phyloP scores from a whole-genome alignment of 2,888 invertebrate genomes.

The Rhamnusium bicolor region DNA sequence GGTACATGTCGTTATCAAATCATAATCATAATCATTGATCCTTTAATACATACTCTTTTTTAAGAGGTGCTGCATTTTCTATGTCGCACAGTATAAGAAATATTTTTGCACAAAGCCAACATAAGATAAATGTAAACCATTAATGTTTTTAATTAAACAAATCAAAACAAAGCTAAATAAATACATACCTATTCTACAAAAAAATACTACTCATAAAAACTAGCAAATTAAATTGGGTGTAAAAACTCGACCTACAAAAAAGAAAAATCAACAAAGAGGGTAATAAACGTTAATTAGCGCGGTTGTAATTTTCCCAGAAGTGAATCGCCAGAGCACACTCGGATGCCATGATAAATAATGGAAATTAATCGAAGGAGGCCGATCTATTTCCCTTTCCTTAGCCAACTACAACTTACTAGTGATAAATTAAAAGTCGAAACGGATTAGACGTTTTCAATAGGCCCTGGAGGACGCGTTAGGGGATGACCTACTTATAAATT shows the following conservation, averaged over 20 bases:
- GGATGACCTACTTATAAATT: slow-evolving; percentile 6
- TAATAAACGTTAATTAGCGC: not conserved
- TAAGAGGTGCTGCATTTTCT: no score
- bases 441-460: not conserved
- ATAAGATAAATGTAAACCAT: no score
- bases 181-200: not conserved
- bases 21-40: no score
- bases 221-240: not conserved
- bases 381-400: not conserved
- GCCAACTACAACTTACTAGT: not conserved
- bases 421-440: not conserved
- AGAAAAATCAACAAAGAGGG: not conserved
- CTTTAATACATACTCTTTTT: no score
- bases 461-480: not conserved
- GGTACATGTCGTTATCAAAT: no score
- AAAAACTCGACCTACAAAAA: not conserved
- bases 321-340: not conserved
- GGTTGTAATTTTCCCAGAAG: not conserved
- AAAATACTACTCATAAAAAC: not conserved
- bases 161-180: not conserved
- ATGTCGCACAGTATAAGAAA: no score
- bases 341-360: not conserved
- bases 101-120: no score
- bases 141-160: not conserved
- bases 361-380: not conserved